Base-by-base conservation (phyloP, 1,140 invertebrate species). In the Pemphigus obesinymphae region DNA sequence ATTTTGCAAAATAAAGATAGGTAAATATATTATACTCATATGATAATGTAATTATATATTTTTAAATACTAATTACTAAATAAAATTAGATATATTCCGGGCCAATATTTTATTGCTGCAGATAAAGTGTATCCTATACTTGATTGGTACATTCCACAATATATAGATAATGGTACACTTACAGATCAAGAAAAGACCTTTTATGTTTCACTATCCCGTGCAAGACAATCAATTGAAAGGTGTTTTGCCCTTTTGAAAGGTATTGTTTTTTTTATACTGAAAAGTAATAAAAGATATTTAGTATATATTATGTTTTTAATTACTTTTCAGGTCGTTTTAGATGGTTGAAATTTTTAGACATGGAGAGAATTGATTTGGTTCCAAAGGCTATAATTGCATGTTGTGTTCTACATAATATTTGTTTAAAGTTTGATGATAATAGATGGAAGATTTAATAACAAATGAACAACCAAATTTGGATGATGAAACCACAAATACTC, bases 31-130 rank as follows among this genome's bases (percentile, higher is more conserved):
- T 40, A 8, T 50, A 50, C 48, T n/a, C n/a, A 50, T n/a, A 8
- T 50, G 20, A 50, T 55, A 26, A 11, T n/a, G n/a, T n/a, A n/a
- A 55, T 55, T 26, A 55, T 26, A 26, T 26, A 55, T n/a, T n/a
- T n/a, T n/a, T n/a, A n/a, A n/a, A n/a, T n/a, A n/a, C n/a, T n/a
- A n/a, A n/a, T n/a, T n/a, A n/a, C n/a, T n/a, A n/a, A 23, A 55
- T 55, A 26, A 23, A 26, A 55, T 55, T 26, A 55, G 53, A 55
- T 55, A 55, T 55, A n/a, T 7, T 55, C 53, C 10, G 11, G 53
- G 53, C 45, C 23, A 43, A 43, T 26, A 73, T 45, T 73, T 73
- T n/a, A 73, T 73, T 40, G 37, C 48, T 48, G 70, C 37, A 73
- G 70, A 73, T 26, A 73, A 48, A 26, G 70, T 40, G 3, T 73